Evolutionary conservation across 2,797 vertebrate genomes (phyloP).

Genomic region (Falco concolor): DNA sequence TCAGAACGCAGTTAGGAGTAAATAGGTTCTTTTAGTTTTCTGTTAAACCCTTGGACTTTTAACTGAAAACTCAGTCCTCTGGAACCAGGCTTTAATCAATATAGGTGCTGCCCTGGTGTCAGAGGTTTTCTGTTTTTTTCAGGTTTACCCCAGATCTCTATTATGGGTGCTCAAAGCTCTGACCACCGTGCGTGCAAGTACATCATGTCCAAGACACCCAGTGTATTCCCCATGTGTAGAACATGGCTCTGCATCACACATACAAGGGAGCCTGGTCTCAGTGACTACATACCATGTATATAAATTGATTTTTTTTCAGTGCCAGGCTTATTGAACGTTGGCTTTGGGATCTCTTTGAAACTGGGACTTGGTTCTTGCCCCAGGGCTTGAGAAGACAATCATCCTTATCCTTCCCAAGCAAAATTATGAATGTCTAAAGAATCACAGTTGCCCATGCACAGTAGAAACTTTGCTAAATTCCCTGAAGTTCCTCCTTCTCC

Average conservation of each 20-base stretch:
- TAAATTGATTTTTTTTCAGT: not conserved
- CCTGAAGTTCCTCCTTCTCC: not conserved
- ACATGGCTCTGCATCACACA: not conserved
- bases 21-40: not conserved
- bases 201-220: not conserved
- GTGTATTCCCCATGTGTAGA: not conserved
- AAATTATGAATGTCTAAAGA: not conserved
- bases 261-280: not conserved
- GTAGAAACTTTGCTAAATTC: not conserved
- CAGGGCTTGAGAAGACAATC: not conserved
- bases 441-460: not conserved
- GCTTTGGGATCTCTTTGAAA: not conserved
- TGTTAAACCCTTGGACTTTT: not conserved
- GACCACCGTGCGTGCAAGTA: not conserved
- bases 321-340: not conserved
- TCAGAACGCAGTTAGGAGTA: not conserved
- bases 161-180: not conserved
- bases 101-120: not conserved
- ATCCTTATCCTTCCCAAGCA: not conserved
- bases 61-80: not conserved
- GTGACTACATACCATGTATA: not conserved
- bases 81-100: not conserved
- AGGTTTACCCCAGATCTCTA: not conserved
- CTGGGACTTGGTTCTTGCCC: not conserved
- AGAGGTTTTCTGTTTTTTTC: not conserved